Conservation (phyloP, 2,888 invertebrate genomes). For the Pterostichus madidus region DNA sequence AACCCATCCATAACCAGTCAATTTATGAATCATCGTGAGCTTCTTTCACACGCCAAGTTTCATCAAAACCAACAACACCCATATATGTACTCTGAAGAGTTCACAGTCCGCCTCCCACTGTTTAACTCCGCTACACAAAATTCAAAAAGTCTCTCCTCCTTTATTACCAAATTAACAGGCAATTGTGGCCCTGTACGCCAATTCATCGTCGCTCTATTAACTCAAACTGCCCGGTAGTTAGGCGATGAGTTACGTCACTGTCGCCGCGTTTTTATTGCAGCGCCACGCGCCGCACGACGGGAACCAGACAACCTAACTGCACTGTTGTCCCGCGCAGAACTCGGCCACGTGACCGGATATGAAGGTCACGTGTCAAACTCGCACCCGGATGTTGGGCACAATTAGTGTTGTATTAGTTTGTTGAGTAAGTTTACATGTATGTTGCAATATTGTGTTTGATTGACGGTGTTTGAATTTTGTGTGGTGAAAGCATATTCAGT, state of each 20-base stretch:
- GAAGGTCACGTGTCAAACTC: conserved; percentile 70
- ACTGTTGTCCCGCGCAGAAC: conserved; percentile 17
- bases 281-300: conserved; percentile 45
- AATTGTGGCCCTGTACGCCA: conserved; percentile 41
- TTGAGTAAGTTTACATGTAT: conserved; percentile 29
- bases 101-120: conserved; percentile 37
- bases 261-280: conserved; percentile 48
- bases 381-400: conserved; percentile 70
- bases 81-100: not conserved
- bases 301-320: not conserved
- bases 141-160: conserved; percentile 40
- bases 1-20: not conserved
- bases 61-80: conserved; percentile 10
- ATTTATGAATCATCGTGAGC: conserved; percentile 27
- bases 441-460: conserved; percentile 47
- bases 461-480: conserved; percentile 5
- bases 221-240: conserved; percentile 20
- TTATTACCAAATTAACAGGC: conserved; percentile 59
- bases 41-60: conserved; percentile 19
- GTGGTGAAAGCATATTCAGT: not conserved
- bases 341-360: conserved; percentile 70
- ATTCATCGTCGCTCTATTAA: conserved; percentile 40
- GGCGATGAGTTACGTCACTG: conserved; percentile 15
- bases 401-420: conserved; percentile 71
- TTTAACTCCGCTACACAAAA: conserved; percentile 48